Evolutionary conservation across 2,113 vertebrate genomes (phyloP).

Genomic region (Antennarius striatus): DNA sequence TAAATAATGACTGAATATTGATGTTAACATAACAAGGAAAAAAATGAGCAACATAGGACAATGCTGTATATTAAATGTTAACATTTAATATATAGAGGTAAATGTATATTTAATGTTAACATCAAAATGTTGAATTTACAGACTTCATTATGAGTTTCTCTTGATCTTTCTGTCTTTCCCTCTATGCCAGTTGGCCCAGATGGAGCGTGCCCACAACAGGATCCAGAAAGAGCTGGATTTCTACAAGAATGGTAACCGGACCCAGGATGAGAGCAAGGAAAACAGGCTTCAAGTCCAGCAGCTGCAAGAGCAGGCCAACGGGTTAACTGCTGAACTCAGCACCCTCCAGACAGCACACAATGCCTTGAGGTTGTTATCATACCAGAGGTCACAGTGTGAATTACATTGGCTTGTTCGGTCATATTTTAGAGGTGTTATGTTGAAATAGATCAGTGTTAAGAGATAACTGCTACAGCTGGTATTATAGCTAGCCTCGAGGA

Average conservation of each 20-base stretch:
- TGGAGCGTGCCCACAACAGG: constrained; percentile 72
- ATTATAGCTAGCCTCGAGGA: neutral
- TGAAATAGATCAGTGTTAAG: neutral
- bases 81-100: too few relatives aligned
- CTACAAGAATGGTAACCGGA: constrained; percentile 44
- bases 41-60: too few relatives aligned
- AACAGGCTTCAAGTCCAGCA: constrained; percentile 70
- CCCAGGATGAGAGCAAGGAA: constrained; percentile 59
- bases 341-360: constrained; percentile 76
- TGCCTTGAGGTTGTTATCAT: constrained; percentile 74
- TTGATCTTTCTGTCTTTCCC: neutral
- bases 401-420: neutral
- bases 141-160: neutral
- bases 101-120: too few relatives aligned
- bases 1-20: neutral
- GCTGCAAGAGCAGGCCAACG: constrained; percentile 64
- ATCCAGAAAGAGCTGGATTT: constrained; percentile 67
- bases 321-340: constrained; percentile 72
- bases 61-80: too few relatives aligned
- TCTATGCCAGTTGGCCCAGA: constrained; percentile 72
- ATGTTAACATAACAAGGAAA: too few relatives aligned
- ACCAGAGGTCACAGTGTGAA: neutral
- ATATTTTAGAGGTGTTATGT: neutral
- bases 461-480: neutral
- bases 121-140: too few relatives aligned